Evolutionary conservation across 2,888 invertebrate species (phyloP), one percentile per base, ranked within the genome.

Genomic region (Asteroscopus sphinx): DNA sequence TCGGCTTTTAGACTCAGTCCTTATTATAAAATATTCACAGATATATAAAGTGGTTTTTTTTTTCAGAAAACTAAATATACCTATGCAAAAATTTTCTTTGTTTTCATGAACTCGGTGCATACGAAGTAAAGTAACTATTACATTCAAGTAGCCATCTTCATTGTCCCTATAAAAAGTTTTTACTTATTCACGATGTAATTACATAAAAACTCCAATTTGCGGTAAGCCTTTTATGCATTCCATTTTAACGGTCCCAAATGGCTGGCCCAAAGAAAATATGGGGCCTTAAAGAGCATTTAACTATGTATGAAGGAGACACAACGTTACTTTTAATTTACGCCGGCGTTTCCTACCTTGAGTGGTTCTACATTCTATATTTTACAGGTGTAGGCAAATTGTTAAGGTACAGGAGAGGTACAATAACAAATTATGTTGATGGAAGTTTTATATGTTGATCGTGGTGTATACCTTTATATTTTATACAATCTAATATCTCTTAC

Each of bases 241-340:
- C 85, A 88, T 88, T 90, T 88, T 87, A 89, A 87, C 83, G 86
- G 81, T 85, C 83, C 86, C 82, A 87, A 89, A 91, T 87, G 86
- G 86, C 76, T 76, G 79, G 80, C 80, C 86, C 82, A 83, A 86
- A 81, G 87, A 85, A 91, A 92, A 91, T 91, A 91, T 88, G 87
- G 86, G 74, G 77, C 84, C 89, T 89, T 91, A 88, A 91, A 90
- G 83, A 92, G 86, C 84, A 87, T 92, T 92, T 92, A 92, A 90
- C 88, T 92, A 91, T 92, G 90, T 91, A 92, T 91, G 90, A 89
- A 90, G 90, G 83, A 91, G 90, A 92, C 89, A 89, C 79, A 82
- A 85, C 89, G 87, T 92, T 89, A 91, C 87, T 92, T 91, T 90
- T 92, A 91, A 93, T 92, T 93, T 92, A 90, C 86, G 80, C 78